These are phyloP conservation scores for Cryptus armator DNA, from an alignment of 2,888 invertebrate genomes.

Conservation along the genomic window DNA sequence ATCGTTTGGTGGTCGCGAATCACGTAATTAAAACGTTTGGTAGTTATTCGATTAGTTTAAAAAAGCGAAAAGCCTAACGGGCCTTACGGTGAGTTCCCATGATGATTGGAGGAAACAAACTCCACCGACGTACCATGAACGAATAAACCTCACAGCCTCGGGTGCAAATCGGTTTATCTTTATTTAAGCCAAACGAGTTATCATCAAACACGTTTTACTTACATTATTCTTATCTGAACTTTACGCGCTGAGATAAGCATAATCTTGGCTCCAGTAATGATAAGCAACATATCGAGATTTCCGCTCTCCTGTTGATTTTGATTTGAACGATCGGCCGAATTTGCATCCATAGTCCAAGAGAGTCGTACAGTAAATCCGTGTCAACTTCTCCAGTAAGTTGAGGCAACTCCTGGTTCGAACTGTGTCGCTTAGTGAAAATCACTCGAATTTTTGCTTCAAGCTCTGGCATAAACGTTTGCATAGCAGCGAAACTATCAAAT, in stretches of 20 bases:
- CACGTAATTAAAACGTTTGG: too few species aligned
- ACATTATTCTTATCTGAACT: too few species aligned
- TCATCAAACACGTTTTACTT: too few species aligned
- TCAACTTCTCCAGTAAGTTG: neutral
- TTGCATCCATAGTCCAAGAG: neutral
- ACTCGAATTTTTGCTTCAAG: neutral
- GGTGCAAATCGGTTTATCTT: too few species aligned
- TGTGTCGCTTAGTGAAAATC: slow-evolving; percentile 1
- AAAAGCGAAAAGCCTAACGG: too few species aligned
- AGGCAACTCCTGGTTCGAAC: neutral
- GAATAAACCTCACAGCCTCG: too few species aligned
- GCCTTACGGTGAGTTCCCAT: too few species aligned
- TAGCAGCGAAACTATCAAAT: neutral
- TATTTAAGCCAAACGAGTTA: too few species aligned
- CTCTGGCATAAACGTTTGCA: neutral
- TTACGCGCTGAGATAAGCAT: neutral
- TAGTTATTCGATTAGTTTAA: too few species aligned
- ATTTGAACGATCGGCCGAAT: slow-evolving; percentile 3
- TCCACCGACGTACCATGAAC: too few species aligned
- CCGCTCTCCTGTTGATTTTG: slow-evolving; percentile 7
- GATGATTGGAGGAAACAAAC: too few species aligned
- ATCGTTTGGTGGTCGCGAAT: too few species aligned
- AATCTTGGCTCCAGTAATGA: neutral
- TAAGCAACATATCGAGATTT: neutral
- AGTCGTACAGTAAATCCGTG: neutral